Conservation (phyloP, 2,888 invertebrate species). For the Pseudoips prasinana region DNA sequence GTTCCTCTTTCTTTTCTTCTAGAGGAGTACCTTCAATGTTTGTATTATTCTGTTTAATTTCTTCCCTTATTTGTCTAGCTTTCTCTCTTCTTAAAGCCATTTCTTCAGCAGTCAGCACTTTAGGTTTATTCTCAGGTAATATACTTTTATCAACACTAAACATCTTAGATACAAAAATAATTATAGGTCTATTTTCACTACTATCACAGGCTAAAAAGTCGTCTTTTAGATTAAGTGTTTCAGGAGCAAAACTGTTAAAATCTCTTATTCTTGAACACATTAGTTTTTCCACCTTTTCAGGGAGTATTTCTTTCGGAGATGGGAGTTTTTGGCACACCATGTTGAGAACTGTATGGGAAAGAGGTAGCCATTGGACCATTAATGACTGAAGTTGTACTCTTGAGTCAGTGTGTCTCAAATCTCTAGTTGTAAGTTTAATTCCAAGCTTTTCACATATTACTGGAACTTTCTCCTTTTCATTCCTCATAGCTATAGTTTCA, state of each 20-base stretch:
- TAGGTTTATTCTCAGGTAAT: constrained; percentile 90
- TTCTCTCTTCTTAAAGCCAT: constrained; percentile 85
- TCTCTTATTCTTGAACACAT: constrained; percentile 88
- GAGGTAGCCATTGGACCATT: constrained; percentile 94
- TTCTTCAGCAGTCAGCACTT: constrained; percentile 88
- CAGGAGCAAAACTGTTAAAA: constrained; percentile 84
- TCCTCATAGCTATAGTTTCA: constrained; percentile 88
- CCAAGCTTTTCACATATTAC: constrained; percentile 88
- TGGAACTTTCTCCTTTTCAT: constrained; percentile 88
- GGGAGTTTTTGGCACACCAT: constrained; percentile 93
- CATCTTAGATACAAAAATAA: constrained; percentile 95
- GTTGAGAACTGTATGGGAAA: constrained; percentile 90
- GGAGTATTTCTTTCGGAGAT: constrained; percentile 87
- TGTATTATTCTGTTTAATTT: constrained; percentile 63
- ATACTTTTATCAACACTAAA: constrained; percentile 88
- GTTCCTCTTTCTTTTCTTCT: constrained; percentile 39
- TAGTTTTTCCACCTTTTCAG: constrained; percentile 91
- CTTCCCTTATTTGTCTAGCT: constrained; percentile 85
- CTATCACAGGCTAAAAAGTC: constrained; percentile 87
- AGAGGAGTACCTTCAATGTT: constrained; percentile 35
- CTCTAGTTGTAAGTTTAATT: constrained; percentile 88
- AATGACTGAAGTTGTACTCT: constrained; percentile 90
- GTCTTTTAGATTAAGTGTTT: constrained; percentile 87
- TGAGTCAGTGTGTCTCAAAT: constrained; percentile 89
- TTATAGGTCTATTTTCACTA: constrained; percentile 83